Conservation (phyloP, 2,888 invertebrate species). For the Orthosia incerta region DNA sequence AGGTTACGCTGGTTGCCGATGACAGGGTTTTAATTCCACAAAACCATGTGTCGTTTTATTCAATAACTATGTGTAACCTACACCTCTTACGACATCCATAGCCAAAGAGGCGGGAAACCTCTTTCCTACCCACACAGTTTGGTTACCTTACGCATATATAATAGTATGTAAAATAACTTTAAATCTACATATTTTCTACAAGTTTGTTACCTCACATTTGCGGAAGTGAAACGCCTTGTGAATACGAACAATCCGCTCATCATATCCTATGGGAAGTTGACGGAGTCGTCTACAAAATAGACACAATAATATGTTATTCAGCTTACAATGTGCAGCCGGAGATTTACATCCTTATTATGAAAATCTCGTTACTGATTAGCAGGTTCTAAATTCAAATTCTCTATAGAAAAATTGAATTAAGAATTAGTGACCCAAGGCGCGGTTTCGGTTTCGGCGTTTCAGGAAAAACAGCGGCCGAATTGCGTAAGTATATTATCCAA, state of each 20-base stretch:
- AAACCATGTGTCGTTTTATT: no score
- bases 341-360: neutral
- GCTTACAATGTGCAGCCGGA: neutral
- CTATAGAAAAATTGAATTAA: no score
- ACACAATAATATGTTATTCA: neutral
- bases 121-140: neutral
- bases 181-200: slow-evolving; percentile 23
- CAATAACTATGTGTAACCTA: no score
- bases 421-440: no score
- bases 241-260: slow-evolving; percentile 43
- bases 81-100: neutral
- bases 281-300: slow-evolving; percentile 1
- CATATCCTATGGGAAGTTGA: slow-evolving; percentile 34
- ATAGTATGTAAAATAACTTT: neutral
- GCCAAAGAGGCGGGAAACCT: neutral
- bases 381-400: no score
- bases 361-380: no score
- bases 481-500: no score
- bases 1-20: no score
- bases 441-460: no score
- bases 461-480: no score
- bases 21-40: no score
- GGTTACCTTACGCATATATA: no score
- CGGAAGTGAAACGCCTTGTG: slow-evolving; percentile 41
- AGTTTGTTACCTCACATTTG: slow-evolving; percentile 21